Evolutionary conservation across 2,797 vertebrate species (phyloP), one percentile per base, ranked within the genome.

Genomic region (Pteronotus mesoamericanus): DNA sequence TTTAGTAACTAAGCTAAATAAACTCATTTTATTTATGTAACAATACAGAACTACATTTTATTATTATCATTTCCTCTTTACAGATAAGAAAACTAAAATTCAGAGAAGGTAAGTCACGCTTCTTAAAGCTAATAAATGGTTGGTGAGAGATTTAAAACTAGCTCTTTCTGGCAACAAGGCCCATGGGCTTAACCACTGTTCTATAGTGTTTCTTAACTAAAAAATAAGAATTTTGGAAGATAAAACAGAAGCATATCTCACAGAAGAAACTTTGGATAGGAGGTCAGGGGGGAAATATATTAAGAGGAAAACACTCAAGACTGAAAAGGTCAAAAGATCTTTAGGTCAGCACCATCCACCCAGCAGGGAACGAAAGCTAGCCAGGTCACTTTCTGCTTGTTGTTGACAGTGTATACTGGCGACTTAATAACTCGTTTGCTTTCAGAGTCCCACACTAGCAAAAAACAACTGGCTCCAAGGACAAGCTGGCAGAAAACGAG

Each of bases 1-100:
- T 4, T 85, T 82, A 78, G 39, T 84, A 79, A 44, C 32, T n/a
- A 44, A 42, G 37, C 68, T 83, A 93, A 80, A 79, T 44, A 86
- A 71, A 34, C 75, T 91, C 34, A 72, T 94, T 91, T 83, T 93
- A 86, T 9, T 71, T 94, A 61, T 57, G 3, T 95, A 89, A 68
- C 9, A 64, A 15, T 64, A 46, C 6, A 72, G 53, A 71, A 74
- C 9, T 86, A 64, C 37, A 59, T 74, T 89, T 85, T 57, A 77
- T 48, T 64, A 64, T 79, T 39, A 79, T 71, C 3, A 55, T 93
- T 77, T 72, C 57, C 34, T 66, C 92, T 39, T 86, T 71, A 91
- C 1, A 89, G 29, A 84, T 77, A 69, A 94, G 32, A 57, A 89
- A 90, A 83, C 37, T 44, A n/a, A 92, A 92, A 69, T 64, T 71